Evolutionary conservation across 2,888 invertebrate genomes (phyloP), one percentile per base, ranked within the genome.

Genomic region (Mellilla xanthometata): DNA sequence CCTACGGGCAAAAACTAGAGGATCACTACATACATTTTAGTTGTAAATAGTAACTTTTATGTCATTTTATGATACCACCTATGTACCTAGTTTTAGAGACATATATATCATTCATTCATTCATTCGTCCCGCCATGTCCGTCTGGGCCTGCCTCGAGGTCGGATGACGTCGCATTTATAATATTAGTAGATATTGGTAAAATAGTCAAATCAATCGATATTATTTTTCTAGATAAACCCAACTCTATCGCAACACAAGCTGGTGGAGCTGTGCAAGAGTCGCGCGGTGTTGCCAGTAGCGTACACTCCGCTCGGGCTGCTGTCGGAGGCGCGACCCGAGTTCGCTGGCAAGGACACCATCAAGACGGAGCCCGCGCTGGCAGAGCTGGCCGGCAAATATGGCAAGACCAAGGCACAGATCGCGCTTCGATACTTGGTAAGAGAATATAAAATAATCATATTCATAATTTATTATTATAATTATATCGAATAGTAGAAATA

Each of bases 241-340:
- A 94, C 94, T 13, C 71, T 95, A 3, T 93, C 93, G 26, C 94
- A 96, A 62, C 92, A 92, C 54, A 91, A 93, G 49, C 66, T 96
- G 39, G 93, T 93, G 0, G 85, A 93, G 4, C 95, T 92, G 58
- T 95, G 96, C 71, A 91, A 92, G 52, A 72, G 91, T 29, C 84
- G 89, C 8, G 91, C 87, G 0, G 91, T 97, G 10, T 76, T 90
- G 1, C 76, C 97, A 38, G 93, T 91, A 30, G 96, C 91, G 0
- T 97, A 95, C 71, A 94, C 94, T 19, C 96, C 96, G 0, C 80
- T 97, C 60, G 93, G 65, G 62, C 91, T 65, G 65, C 83, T 75
- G 68, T 92, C 65, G 33, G 86, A 65, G 69, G 92, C 76, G 28
- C 68, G 80, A 62, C 90, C 73, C 13, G 91, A 88, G 63, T 87